Conservation (phyloP, 2,113 vertebrate species). For the Chrysemys picta region DNA sequence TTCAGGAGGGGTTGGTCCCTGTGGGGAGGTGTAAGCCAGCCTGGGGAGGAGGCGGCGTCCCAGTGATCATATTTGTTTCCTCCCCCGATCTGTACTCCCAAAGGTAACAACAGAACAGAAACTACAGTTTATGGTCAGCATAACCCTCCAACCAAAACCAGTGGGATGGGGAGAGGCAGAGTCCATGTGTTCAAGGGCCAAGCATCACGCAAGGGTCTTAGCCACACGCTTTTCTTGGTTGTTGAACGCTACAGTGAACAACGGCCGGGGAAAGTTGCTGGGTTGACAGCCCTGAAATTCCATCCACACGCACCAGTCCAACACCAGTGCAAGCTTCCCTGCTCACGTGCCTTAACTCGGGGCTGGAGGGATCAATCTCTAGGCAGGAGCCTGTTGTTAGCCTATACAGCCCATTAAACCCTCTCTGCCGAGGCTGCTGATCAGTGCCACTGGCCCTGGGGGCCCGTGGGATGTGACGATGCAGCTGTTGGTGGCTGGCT, state of each 20-base stretch:
- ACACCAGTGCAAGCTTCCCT: not conserved
- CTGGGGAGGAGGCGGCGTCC: not conserved
- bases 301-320: not conserved
- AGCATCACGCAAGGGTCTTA: not conserved
- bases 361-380: not conserved
- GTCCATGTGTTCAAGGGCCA: not conserved
- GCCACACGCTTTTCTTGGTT: not conserved
- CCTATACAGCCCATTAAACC: not conserved
- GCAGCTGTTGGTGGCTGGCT: not conserved
- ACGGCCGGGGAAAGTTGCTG: not conserved
- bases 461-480: not conserved
- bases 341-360: not conserved
- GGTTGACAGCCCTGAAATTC: not conserved
- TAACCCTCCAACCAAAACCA: too few relatives aligned
- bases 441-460: too few relatives aligned
- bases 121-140: not conserved
- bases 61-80: not conserved
- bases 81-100: not conserved
- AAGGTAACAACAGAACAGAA: not conserved
- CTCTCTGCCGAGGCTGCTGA: not conserved
- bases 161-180: not conserved
- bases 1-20: fast-evolving
- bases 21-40: not conserved
- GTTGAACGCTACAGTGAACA: not conserved
- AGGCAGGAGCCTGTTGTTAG: not conserved